phyloP scores from a whole-genome alignment of 1,140 invertebrate genomes.

The Centruroides vittatus region DNA sequence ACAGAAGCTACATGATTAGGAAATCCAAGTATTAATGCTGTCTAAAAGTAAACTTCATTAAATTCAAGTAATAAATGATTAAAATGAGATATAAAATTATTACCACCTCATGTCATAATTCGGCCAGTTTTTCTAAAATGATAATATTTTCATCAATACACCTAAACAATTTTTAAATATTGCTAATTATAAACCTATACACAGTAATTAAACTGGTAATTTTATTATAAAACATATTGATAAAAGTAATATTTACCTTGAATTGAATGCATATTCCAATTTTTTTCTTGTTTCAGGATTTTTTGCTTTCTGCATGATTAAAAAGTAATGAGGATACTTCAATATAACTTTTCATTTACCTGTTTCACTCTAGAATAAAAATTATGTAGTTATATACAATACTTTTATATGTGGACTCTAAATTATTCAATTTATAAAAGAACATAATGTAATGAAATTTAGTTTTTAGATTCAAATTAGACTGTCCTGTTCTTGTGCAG shows the following conservation, averaged over 20 bases:
- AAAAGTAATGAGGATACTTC: constrained; percentile 41
- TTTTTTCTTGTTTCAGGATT: constrained; percentile 32
- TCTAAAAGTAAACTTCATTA: constrained; percentile 19
- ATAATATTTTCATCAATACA: constrained; percentile 36
- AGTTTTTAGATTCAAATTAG: too few relatives aligned
- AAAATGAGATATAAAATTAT: not conserved
- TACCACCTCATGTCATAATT: constrained; percentile 29
- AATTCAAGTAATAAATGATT: too few relatives aligned
- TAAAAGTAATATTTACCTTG: constrained; percentile 22
- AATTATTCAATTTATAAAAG: too few relatives aligned
- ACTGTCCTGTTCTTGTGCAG: too few relatives aligned
- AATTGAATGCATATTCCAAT: constrained; percentile 35
- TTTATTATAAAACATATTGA: constrained; percentile 1
- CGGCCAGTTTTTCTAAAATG: constrained; percentile 37
- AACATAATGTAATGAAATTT: too few relatives aligned
- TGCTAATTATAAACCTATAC: not conserved
- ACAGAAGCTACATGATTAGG: constrained; percentile 36
- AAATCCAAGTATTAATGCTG: constrained; percentile 35
- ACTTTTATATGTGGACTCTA: too few relatives aligned
- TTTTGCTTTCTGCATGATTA: constrained; percentile 35
- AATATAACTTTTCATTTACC: constrained; percentile 35
- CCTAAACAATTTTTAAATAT: constrained; percentile 20
- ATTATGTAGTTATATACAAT: too few relatives aligned
- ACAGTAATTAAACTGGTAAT: not conserved
- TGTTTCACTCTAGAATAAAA: constrained; percentile 24